Evolutionary conservation across 2,888 invertebrate species (phyloP).

Genomic region (Thera obeliscata): DNA sequence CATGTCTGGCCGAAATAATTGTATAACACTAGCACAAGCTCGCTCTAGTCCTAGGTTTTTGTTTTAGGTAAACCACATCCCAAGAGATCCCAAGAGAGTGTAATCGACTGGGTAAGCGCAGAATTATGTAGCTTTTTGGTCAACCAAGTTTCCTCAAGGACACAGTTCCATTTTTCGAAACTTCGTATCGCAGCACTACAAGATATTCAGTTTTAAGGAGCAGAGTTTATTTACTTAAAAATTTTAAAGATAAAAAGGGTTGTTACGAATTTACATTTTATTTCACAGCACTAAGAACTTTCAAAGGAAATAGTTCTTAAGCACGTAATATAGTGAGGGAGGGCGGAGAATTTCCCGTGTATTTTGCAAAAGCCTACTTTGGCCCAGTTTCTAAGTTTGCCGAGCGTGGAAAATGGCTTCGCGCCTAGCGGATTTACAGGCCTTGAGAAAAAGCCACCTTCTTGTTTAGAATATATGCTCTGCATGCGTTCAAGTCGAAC

Average conservation of each 20-base stretch:
- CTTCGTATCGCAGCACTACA: neutral
- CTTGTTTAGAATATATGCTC: constrained; percentile 45
- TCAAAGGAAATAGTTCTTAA: constrained; percentile 73
- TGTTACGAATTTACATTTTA: constrained; percentile 65
- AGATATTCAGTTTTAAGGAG: constrained; percentile 7
- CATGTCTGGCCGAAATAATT: too few species aligned
- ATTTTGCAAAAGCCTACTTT: constrained; percentile 79
- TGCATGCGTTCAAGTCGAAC: constrained; percentile 16
- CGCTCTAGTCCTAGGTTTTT: too few species aligned
- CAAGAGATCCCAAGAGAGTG: too few species aligned
- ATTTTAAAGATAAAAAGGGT: constrained; percentile 50
- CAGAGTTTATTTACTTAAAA: constrained; percentile 23
- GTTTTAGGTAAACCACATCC: too few species aligned
- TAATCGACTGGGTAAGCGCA: too few species aligned
- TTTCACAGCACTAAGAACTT: constrained; percentile 61
- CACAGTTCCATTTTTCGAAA: too few species aligned
- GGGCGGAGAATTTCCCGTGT: constrained; percentile 67
- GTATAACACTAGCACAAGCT: too few species aligned
- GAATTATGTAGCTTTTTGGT: too few species aligned
- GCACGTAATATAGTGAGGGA: constrained; percentile 71
- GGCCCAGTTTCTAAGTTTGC: constrained; percentile 80
- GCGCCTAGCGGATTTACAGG: constrained; percentile 72
- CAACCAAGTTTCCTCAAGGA: too few species aligned
- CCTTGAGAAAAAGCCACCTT: constrained; percentile 59
- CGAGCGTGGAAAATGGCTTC: constrained; percentile 77